Percentiles rank a stretch among this genome's conserved stretches.
Evolutionary conservation across 2,888 invertebrate genomes (phyloP).

Genomic region (Luperina nickerlii): DNA sequence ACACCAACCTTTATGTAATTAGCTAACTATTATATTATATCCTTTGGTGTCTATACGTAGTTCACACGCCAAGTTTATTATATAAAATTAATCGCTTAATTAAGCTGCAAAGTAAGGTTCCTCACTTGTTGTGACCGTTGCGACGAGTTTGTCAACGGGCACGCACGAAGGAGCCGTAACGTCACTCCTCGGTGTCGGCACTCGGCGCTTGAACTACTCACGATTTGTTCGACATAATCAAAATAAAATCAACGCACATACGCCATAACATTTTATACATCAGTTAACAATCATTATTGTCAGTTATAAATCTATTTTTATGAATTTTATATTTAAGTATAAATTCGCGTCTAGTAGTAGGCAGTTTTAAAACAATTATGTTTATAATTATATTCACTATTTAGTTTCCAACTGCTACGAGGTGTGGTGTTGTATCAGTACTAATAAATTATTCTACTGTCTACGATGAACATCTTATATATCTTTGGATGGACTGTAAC

Average conservation of each 20-base stretch:
- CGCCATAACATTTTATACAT: constrained; percentile 89
- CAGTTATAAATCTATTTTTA: constrained; percentile 89
- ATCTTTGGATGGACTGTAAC: constrained; percentile 60
- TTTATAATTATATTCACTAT: constrained; percentile 83
- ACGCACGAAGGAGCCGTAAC: constrained; percentile 25
- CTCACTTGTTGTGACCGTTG: constrained; percentile 37
- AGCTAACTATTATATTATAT: constrained; percentile 81
- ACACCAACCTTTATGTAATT: constrained; percentile 85
- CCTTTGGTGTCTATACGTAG: constrained; percentile 85
- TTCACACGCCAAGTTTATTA: constrained; percentile 82
- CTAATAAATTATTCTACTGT: constrained; percentile 51
- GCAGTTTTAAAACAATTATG: constrained; percentile 89
- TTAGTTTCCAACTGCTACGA: constrained; percentile 76
- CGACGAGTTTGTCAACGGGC: constrained; percentile 34
- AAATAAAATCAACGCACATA: constrained; percentile 85
- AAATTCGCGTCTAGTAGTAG: constrained; percentile 90
- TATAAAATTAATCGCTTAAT: constrained; percentile 56
- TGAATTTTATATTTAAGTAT: constrained; percentile 89
- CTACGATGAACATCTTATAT: constrained; percentile 52
- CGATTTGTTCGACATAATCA: constrained; percentile 80
- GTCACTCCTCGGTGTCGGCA: constrained; percentile 50
- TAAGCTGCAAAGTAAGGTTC: constrained; percentile 64
- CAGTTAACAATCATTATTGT: constrained; percentile 91
- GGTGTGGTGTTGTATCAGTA: constrained; percentile 73
- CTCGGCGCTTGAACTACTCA: constrained; percentile 84